Conservation (phyloP, 2,797 vertebrate genomes). For the Melanotaenia pygmaea region DNA sequence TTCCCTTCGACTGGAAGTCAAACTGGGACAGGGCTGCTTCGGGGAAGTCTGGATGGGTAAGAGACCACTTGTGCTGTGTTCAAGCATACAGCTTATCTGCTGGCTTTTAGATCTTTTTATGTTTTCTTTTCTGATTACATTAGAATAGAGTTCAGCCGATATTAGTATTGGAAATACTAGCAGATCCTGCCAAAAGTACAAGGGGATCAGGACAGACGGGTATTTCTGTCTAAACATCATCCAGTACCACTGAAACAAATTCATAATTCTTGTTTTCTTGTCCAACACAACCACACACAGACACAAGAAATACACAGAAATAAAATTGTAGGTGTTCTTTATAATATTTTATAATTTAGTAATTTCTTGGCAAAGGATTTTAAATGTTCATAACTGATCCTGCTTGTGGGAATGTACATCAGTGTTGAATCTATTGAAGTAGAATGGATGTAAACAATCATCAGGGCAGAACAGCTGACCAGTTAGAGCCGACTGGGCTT, state of each 20-base stretch:
- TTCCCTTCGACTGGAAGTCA: slow-evolving; percentile 93
- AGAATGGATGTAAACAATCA: too few species aligned
- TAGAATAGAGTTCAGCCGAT: background rate
- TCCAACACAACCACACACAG: too few species aligned
- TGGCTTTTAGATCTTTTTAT: background rate
- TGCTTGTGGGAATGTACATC: background rate
- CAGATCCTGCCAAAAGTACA: too few species aligned
- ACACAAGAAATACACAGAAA: too few species aligned
- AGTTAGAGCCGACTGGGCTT: too few species aligned
- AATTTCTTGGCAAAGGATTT: background rate
- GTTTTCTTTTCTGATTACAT: background rate
- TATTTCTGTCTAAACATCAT: too few species aligned
- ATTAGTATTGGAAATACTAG: too few species aligned
- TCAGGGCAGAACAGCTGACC: too few species aligned
- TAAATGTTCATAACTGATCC: background rate
- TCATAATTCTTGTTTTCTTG: too few species aligned
- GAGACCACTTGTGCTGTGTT: slow-evolving; percentile 35
- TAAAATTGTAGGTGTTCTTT: too few species aligned
- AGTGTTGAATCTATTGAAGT: background rate
- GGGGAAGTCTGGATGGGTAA: slow-evolving; percentile 99
- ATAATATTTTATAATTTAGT: background rate
- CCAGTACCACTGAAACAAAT: too few species aligned
- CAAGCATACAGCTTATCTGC: background rate
- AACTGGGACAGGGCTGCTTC: slow-evolving; percentile 97
- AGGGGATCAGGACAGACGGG: too few species aligned